Evolutionary conservation across 2,797 vertebrate species (phyloP), one percentile per base, ranked within the genome.

Genomic region (Decapterus maruadsi): DNA sequence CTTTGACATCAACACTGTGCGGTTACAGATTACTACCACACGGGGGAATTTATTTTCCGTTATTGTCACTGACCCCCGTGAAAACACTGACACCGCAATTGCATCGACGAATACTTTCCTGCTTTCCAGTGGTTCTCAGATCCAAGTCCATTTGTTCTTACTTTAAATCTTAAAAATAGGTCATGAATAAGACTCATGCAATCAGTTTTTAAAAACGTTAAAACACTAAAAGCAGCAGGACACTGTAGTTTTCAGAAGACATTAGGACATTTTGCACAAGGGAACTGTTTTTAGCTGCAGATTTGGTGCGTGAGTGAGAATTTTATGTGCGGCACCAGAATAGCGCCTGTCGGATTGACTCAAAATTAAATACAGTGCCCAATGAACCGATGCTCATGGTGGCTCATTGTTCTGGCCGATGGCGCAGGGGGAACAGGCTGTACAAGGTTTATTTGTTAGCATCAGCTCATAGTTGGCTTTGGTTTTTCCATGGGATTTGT

Each of bases 321-420:
- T 34, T 34, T 34, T 42, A 42, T 42, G 3, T 42, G 12, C 40
- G 1, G 48, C 34, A 22, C 43, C 5, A 20, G 12, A 51, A 22
- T 38, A 14, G 17, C 22, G 7, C 3, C 14, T 20, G 5, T 67
- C 4, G 13, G 29, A 60, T 6, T 40, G 17, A 34, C 26, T 57
- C 4, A 50, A 57, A 63, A n/a, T 60, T 34, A 57, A 69, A 62
- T 38, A 55, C n/a, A 13, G 6, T 58, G 31, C 31, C 31, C 31
- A 34, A 34, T 34, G 31, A 34, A 34, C 31, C 31, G 6, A 6
- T 34, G 31, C 4, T 34, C 31, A 34, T 34, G 31, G 31, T 6
- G 31, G 31, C 31, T 34, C 31, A 34, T 34, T 34, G 31, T 34
- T 34, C 31, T 34, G 31, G 31, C 31, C 31, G 31, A 34, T 34